These are phyloP conservation scores for Rhorus exstirpatorius DNA, from an alignment of 2,888 invertebrate species.

Conservation along the genomic window DNA sequence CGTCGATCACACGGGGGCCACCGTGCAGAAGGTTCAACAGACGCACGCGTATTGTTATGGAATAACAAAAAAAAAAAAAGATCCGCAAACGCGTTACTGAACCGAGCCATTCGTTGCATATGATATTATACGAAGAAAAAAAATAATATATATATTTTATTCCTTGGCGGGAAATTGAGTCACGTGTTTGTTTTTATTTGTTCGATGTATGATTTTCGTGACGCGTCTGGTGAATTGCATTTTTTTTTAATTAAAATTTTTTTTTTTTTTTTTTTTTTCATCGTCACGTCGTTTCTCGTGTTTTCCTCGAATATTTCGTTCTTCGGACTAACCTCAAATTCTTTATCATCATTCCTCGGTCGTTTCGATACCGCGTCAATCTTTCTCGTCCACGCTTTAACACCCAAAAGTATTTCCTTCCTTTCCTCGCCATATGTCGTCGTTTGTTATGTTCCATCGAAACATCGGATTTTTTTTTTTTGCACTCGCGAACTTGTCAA, in stretches of 20 bases:
- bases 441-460: background rate
- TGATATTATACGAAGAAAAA: background rate
- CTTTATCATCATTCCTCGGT: background rate
- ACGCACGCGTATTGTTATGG: slow-evolving; percentile 80
- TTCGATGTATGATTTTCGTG: slow-evolving; percentile 5
- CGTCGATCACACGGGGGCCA: slow-evolving; percentile 63
- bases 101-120: background rate
- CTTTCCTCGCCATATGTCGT: slow-evolving; percentile 13
- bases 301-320: slow-evolving; percentile 12
- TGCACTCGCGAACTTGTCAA: background rate
- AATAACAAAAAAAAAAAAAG: background rate
- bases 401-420: slow-evolving; percentile 4
- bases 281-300: slow-evolving; percentile 6
- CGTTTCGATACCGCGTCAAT: slow-evolving; percentile 38
- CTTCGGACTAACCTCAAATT: slow-evolving; percentile 51
- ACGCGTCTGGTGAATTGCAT: slow-evolving; percentile 3
- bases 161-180: slow-evolving; percentile 50
- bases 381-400: background rate
- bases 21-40: slow-evolving; percentile 44
- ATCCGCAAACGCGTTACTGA: slow-evolving; percentile 4
- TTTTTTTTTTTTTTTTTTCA: too few species aligned
- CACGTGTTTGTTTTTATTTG: slow-evolving; percentile 33
- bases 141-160: slow-evolving; percentile 4
- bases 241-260: too few species aligned
- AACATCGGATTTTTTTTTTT: background rate